phyloP scores from a whole-genome alignment of 2,888 invertebrate species.

The Strigamia crassipes region DNA sequence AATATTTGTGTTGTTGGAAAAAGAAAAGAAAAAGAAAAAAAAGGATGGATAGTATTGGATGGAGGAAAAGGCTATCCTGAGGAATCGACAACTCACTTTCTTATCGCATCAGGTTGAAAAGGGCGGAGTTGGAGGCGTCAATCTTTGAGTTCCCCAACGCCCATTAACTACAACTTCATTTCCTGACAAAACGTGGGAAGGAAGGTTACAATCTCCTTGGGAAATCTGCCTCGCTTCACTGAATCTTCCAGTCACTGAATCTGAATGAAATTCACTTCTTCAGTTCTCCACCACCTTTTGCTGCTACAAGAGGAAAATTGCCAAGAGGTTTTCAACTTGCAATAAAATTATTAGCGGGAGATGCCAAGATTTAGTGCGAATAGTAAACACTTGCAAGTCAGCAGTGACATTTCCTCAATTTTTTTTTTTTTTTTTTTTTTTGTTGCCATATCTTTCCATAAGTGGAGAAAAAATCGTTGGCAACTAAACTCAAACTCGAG shows the following conservation, averaged over 20 bases:
- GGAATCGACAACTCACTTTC: constrained; percentile 40
- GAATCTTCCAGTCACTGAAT: constrained; percentile 42
- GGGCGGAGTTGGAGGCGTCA: constrained; percentile 42
- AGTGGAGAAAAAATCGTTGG: background rate
- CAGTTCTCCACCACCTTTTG: constrained; percentile 6
- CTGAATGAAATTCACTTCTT: constrained; percentile 40
- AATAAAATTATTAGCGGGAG: constrained; percentile 40
- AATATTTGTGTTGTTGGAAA: background rate
- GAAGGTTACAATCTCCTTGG: constrained; percentile 42
- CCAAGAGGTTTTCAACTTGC: constrained; percentile 42
- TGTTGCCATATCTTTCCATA: background rate
- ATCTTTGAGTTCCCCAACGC: constrained; percentile 40
- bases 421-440: background rate
- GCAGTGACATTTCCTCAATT: constrained; percentile 20
- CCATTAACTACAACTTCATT: constrained; percentile 42
- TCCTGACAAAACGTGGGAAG: constrained; percentile 42
- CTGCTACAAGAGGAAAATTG: constrained; percentile 34
- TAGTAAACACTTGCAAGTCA: constrained; percentile 42
- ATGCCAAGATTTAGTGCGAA: constrained; percentile 38
- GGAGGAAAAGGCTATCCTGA: constrained; percentile 12
- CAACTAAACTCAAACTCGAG: background rate
- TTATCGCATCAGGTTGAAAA: constrained; percentile 40
- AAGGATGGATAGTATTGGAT: background rate
- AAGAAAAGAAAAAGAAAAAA: background rate
- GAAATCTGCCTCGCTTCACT: constrained; percentile 40